Evolutionary conservation across 2,888 invertebrate genomes (phyloP).

Genomic region (Ceraclea dissimilis): DNA sequence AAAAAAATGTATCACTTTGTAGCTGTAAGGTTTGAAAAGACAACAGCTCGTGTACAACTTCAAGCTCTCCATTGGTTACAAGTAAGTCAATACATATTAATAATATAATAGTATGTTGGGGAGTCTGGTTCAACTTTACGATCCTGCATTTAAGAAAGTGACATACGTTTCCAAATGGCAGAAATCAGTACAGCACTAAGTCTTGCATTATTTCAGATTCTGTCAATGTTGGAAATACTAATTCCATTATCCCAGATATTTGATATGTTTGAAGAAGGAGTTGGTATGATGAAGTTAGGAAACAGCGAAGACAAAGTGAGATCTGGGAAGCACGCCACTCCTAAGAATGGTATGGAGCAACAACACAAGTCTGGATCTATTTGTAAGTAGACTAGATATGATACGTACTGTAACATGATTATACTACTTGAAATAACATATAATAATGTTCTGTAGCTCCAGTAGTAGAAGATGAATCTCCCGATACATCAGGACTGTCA

Average conservation of each 20-base stretch:
- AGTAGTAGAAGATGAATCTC: constrained; percentile 62
- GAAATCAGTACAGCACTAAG: too few relatives aligned
- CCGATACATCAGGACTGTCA: constrained; percentile 58
- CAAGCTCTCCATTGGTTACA: constrained; percentile 87
- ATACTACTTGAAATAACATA: background rate
- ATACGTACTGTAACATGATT: background rate
- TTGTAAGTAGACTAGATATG: constrained; percentile 37
- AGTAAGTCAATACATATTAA: constrained; percentile 35
- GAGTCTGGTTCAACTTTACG: too few relatives aligned
- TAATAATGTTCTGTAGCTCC: constrained; percentile 40
- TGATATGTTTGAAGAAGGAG: constrained; percentile 84
- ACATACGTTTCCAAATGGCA: too few relatives aligned
- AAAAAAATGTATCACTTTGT: constrained; percentile 93
- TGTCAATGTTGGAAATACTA: constrained; percentile 83
- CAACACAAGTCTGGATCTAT: constrained; percentile 42
- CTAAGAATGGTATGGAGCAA: constrained; percentile 34
- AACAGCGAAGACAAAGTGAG: constrained; percentile 28
- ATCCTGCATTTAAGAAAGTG: too few relatives aligned
- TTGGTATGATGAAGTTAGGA: constrained; percentile 58
- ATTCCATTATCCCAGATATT: constrained; percentile 83
- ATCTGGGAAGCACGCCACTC: constrained; percentile 32
- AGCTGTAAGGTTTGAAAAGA: constrained; percentile 71
- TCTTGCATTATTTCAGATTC: constrained; percentile 45
- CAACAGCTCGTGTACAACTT: constrained; percentile 74
- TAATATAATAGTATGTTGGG: too few relatives aligned